Evolutionary conservation across 2,113 vertebrate species (phyloP).

Genomic region (Aptenodytes patagonicus): DNA sequence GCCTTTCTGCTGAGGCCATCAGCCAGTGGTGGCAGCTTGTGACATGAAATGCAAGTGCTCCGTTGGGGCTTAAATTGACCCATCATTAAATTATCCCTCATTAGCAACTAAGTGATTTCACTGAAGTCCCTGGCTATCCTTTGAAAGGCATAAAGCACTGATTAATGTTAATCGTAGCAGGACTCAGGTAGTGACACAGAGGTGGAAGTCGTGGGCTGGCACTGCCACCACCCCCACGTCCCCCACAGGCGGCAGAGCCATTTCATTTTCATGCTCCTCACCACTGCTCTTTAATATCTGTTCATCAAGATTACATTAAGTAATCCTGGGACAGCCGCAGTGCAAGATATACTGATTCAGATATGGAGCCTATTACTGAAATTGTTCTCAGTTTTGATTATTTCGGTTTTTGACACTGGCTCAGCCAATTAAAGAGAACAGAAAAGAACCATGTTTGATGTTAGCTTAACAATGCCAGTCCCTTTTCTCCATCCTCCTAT

Average conservation of each 20-base stretch:
- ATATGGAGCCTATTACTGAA: background rate
- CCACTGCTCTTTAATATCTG: background rate
- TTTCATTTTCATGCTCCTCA: background rate
- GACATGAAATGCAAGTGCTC: background rate
- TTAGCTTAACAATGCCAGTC: background rate
- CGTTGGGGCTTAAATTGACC: background rate
- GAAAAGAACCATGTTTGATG: background rate
- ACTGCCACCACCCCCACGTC: accelerated
- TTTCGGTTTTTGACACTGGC: background rate
- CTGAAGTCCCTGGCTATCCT: background rate
- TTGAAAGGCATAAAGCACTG: background rate
- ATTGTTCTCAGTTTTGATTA: background rate
- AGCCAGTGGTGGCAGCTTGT: no score
- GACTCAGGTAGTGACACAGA: background rate
- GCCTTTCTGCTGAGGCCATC: background rate
- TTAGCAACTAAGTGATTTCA: background rate
- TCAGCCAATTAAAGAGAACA: background rate
- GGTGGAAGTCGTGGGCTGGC: background rate
- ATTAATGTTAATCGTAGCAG: background rate
- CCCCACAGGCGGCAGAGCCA: background rate
- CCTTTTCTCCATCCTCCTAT: background rate
- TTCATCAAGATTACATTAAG: background rate
- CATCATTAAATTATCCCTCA: background rate
- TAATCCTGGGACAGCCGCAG: background rate
- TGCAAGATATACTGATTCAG: background rate